A percentile compares a stretch with the other conserved stretches of the same genome.
These are phyloP conservation scores for Oryzias celebensis DNA, from an alignment of 2,113 vertebrate species.

Conservation along the genomic window DNA sequence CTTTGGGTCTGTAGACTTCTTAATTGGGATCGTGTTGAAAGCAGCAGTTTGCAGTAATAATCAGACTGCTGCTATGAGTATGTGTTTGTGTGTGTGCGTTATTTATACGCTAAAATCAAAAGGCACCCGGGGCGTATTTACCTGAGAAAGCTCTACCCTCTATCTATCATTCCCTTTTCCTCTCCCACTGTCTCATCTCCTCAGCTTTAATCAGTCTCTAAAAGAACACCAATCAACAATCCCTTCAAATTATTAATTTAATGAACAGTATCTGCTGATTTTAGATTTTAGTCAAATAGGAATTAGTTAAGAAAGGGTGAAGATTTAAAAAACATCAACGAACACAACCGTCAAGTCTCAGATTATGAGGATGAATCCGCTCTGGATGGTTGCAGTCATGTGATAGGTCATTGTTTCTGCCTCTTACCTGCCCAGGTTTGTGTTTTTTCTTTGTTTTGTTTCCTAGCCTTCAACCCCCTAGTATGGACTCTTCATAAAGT, in stretches of 20 bases:
- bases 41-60: slow-evolving; percentile 63
- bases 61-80: slow-evolving; percentile 66
- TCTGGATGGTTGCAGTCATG: too few relatives aligned
- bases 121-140: slow-evolving; percentile 69
- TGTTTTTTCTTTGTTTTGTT: too few relatives aligned
- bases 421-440: too few relatives aligned
- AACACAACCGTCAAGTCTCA: too few relatives aligned
- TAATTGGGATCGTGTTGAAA: slow-evolving; percentile 69
- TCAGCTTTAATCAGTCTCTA: slow-evolving; percentile 59
- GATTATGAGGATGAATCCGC: too few relatives aligned
- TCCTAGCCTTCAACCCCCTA: too few relatives aligned
- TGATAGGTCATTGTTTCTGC: too few relatives aligned
- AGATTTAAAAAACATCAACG: too few relatives aligned
- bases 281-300: too few relatives aligned
- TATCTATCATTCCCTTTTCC: slow-evolving; percentile 44
- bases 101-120: slow-evolving; percentile 53
- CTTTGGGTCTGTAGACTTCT: slow-evolving; percentile 62
- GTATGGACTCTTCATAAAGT: too few relatives aligned
- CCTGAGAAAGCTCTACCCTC: slow-evolving; percentile 44
- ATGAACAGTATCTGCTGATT: not conserved
- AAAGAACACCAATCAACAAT: slow-evolving; percentile 59
- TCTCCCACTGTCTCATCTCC: slow-evolving; percentile 30
- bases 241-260: slow-evolving; percentile 14
- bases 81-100: slow-evolving; percentile 60
- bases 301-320: too few relatives aligned